Percentiles rank a stretch among this genome's conserved stretches.
These are phyloP conservation scores for Falco naumanni DNA, from an alignment of 2,797 vertebrate species.

Conservation along the genomic window DNA sequence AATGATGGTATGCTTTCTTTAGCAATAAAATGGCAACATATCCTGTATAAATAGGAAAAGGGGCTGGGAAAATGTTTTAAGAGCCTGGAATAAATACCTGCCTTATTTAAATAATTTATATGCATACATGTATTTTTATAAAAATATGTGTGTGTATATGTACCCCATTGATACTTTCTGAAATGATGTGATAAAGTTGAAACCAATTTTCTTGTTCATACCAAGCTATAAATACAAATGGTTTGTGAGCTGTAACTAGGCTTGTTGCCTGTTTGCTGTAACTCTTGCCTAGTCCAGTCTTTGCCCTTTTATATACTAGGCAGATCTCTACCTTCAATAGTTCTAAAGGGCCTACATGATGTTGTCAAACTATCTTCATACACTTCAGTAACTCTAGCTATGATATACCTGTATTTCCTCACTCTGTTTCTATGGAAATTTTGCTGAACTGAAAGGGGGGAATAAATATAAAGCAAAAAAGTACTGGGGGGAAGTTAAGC, in stretches of 20 bases:
- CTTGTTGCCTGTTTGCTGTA: neutral
- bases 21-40: conserved; percentile 50
- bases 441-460: neutral
- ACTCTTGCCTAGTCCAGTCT: neutral
- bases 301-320: neutral
- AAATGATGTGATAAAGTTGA: neutral
- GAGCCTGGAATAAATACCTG: conserved; percentile 33
- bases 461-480: neutral
- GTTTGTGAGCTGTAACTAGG: neutral
- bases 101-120: conserved; percentile 35
- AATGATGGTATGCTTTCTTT: conserved; percentile 6
- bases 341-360: neutral
- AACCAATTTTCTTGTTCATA: neutral
- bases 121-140: neutral
- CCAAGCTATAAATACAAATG: neutral
- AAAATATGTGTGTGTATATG: neutral
- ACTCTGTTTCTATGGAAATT: neutral
- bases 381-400: neutral
- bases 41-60: neutral
- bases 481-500: neutral
- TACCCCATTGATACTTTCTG: neutral
- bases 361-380: neutral
- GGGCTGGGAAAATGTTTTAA: neutral
- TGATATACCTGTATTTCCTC: neutral
- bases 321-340: neutral